Base-by-base conservation (phyloP, 2,113 vertebrate genomes). In the Loxodonta africana region DNA sequence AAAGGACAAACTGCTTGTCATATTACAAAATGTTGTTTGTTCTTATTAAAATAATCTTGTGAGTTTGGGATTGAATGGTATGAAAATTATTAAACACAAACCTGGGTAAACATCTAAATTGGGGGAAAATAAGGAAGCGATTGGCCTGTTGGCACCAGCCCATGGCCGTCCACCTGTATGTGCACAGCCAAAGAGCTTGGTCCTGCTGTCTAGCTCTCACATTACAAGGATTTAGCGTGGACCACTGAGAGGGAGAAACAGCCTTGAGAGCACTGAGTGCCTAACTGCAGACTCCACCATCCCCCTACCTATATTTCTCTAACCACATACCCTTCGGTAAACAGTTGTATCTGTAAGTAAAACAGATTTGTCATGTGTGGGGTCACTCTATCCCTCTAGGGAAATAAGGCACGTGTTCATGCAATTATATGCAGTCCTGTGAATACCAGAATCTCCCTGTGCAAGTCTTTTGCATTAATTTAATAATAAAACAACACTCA, bases 401-500 rank as follows among this genome's bases (percentile, higher is more conserved):
- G 69, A 94, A 80, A n/a, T 25, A 26, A 92, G 48, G 23, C 41
- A 15, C 26, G 60, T 69, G 26, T 84, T 90, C 48, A n/a, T 90
- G 48, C 17, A 92, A 37, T 94, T 60, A 51, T 65, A 60, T 12
- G 11, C 28, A 41, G 53, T 46, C 25, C 1, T 60, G 30, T 63
- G 41, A 93, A 88, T 82, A 37, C 28, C 46, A 41, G 44, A 62
- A 60, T 74, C 80, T 67, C 78, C 26, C 44, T 73, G 44, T 9
- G 28, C 44, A 95, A 94, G 74, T 46, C 71, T 91, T 62, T 74
- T n/a, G 9, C 25, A 63, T 78, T 93, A 87, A 89, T 65, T 84
- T 88, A 89, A 84, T 96, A 92, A 71, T 53, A 90, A 94, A 97
- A 77, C 30, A 84, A 53, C 28, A 71, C n/a, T 91, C 81, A 65